These are phyloP conservation scores for Hydractinia symbiolongicarpus DNA, from an alignment of 30 jellyfish, hydroid and myxozoan genomes.

Conservation along the genomic window DNA sequence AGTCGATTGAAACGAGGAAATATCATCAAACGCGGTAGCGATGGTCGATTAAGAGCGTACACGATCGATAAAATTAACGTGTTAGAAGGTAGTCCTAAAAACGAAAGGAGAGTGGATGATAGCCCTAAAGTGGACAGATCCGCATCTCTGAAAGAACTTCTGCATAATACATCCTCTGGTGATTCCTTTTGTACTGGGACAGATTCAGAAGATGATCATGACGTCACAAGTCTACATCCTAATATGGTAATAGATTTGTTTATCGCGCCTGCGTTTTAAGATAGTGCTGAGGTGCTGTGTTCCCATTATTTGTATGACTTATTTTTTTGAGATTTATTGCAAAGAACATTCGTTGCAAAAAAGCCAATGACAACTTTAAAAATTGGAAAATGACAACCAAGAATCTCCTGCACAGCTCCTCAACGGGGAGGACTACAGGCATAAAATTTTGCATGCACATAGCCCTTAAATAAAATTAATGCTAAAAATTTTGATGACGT, in stretches of 20 bases:
- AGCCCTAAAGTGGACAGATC: not conserved
- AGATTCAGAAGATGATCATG: slow-evolving; percentile 19
- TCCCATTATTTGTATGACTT: too few species aligned
- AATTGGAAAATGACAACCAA: too few species aligned
- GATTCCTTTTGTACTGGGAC: not conserved
- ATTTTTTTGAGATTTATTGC: too few species aligned
- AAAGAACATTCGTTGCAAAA: too few species aligned
- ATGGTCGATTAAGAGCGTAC: slow-evolving; percentile 26
- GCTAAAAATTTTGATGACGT: too few species aligned
- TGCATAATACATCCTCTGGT: not conserved
- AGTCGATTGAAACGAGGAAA: slow-evolving; percentile 32
- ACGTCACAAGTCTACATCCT: slow-evolving; percentile 26
- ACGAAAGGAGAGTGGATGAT: not conserved
- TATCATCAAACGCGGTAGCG: slow-evolving; percentile 24
- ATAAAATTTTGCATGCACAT: too few species aligned
- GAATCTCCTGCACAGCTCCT: too few species aligned
- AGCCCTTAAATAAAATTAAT: too few species aligned
- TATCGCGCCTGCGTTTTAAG: not conserved
- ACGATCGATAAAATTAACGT: slow-evolving; percentile 1
- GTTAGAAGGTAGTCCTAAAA: not conserved
- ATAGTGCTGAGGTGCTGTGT: slow-evolving; percentile 31
- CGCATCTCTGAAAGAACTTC: slow-evolving; percentile 5
- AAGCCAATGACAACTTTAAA: too few species aligned
- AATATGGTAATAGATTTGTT: not conserved
- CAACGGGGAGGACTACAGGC: too few species aligned